A percentile compares a stretch with the other conserved stretches of the same genome.
Evolutionary conservation across 2,113 vertebrate species (phyloP).

Genomic region (Lophius piscatorius): DNA sequence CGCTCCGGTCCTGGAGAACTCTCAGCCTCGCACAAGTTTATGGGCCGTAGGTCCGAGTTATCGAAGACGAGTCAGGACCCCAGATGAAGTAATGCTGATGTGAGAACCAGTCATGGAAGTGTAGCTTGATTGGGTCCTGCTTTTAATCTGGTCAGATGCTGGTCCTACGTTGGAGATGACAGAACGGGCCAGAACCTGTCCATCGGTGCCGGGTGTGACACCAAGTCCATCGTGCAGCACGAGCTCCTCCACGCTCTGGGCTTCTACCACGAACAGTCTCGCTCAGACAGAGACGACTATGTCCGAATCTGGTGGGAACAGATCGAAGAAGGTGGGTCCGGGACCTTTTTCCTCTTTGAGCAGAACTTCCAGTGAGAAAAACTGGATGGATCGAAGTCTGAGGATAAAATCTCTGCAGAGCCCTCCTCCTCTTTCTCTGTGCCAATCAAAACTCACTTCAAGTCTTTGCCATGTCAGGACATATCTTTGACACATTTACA

Average conservation of each 20-base stretch:
- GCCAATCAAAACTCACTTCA: no score
- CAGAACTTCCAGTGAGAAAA: no score
- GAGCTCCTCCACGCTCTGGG: conserved; percentile 91
- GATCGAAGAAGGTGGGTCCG: conserved; percentile 81
- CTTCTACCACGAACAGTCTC: conserved; percentile 93
- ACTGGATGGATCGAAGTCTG: no score
- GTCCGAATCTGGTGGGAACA: conserved; percentile 90
- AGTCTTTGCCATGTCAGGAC: no score
- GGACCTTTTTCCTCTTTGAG: no score
- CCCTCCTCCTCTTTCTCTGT: no score
- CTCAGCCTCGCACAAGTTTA: conserved; percentile 22
- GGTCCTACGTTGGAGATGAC: conserved; percentile 89
- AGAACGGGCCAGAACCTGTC: conserved; percentile 86
- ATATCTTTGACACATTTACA: no score
- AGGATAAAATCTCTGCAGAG: no score
- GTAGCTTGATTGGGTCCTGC: rapidly evolving
- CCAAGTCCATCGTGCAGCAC: conserved; percentile 88
- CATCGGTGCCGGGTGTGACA: conserved; percentile 85
- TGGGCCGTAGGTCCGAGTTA: conserved; percentile 2
- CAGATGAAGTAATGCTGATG: conserved; percentile 18
- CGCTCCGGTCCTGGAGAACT: background rate
- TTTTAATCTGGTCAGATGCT: conserved; percentile 81
- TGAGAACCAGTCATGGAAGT: background rate
- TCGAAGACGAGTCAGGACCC: background rate
- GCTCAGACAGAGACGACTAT: conserved; percentile 90